phyloP scores from a whole-genome alignment of 2,113 vertebrate genomes.

The Perca schrenkii region DNA sequence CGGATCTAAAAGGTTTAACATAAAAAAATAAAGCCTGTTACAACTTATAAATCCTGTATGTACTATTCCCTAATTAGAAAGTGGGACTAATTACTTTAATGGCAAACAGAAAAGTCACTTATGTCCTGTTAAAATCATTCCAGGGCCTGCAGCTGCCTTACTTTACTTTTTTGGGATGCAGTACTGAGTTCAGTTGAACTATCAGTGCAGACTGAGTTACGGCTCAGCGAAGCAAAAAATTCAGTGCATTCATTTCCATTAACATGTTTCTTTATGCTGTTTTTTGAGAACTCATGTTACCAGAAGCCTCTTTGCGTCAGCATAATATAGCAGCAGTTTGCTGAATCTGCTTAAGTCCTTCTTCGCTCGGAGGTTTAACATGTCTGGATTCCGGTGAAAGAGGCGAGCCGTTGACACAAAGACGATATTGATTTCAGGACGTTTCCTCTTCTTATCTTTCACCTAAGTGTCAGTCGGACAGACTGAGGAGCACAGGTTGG shows the following conservation, averaged over 20 bases:
- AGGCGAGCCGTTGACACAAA: conserved; percentile 49
- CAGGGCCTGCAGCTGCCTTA: background rate
- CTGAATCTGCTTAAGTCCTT: conserved; percentile 50
- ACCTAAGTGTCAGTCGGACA: conserved; percentile 54
- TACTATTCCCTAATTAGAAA: background rate
- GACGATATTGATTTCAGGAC: conserved; percentile 70
- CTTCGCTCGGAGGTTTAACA: conserved; percentile 37
- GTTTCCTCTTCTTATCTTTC: conserved; percentile 71
- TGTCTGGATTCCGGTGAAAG: conserved; percentile 55
- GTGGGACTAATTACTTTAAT: background rate
- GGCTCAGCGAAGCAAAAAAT: background rate
- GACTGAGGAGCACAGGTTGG: conserved; percentile 32
- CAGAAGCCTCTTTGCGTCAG: conserved; percentile 28
- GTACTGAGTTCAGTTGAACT: background rate
- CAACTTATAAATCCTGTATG: background rate
- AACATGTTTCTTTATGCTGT: background rate
- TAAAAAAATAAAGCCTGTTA: background rate
- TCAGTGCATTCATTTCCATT: background rate
- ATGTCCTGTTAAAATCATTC: background rate
- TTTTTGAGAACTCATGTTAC: conserved; percentile 31
- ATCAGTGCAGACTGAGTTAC: background rate
- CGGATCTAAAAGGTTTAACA: background rate
- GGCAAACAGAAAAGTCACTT: background rate
- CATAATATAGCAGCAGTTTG: conserved; percentile 27
- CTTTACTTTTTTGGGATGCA: background rate